phyloP scores from a whole-genome alignment of 2,797 vertebrate genomes.

The Alca torda region DNA sequence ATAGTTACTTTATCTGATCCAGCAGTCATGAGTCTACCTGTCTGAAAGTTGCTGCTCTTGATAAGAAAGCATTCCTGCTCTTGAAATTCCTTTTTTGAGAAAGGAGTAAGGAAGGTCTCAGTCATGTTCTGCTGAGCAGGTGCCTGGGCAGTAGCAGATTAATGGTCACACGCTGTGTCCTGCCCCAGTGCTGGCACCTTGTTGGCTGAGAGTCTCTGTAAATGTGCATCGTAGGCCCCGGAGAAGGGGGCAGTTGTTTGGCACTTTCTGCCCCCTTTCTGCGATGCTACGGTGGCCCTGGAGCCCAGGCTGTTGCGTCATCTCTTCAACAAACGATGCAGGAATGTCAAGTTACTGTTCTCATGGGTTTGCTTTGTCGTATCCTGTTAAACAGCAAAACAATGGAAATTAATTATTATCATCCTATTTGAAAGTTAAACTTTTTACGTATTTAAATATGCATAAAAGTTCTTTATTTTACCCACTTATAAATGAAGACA shows the following conservation, averaged over 20 bases:
- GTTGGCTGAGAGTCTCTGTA: not conserved
- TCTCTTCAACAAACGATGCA: not conserved
- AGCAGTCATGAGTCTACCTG: slow-evolving; percentile 48
- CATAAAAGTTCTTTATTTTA: not conserved
- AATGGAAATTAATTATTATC: not conserved
- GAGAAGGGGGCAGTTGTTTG: not conserved
- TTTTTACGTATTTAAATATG: not conserved
- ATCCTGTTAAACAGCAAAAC: not conserved
- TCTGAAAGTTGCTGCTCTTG: slow-evolving; percentile 6
- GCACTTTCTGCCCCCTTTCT: not conserved
- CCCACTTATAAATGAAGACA: not conserved
- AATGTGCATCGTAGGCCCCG: fast-evolving
- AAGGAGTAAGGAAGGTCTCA: not conserved
- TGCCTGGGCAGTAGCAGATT: not conserved
- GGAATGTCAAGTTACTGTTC: not conserved
- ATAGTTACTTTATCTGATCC: slow-evolving; percentile 50
- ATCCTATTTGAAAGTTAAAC: not conserved
- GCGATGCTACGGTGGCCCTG: not conserved
- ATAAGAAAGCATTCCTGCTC: slow-evolving; percentile 56
- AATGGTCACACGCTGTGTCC: not conserved
- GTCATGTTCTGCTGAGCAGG: slow-evolving; percentile 42
- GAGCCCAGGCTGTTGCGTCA: not conserved
- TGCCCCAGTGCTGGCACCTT: not conserved
- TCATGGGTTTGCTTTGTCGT: not conserved
- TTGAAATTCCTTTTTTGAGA: slow-evolving; percentile 10